Base-by-base conservation (phyloP, 2,797 vertebrate species). In the Atherinosoma microstoma region DNA sequence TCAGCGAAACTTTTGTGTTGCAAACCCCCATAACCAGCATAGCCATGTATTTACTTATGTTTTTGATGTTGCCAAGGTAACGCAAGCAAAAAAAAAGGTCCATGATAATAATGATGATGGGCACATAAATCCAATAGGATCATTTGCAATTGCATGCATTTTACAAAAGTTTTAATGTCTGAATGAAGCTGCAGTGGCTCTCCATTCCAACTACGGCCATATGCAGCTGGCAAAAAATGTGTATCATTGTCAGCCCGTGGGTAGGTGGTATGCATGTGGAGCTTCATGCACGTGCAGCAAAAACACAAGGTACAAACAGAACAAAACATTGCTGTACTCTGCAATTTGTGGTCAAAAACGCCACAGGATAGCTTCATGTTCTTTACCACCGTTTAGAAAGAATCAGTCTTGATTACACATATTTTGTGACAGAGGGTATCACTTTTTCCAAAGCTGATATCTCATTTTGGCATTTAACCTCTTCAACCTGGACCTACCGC, bases 281-380 rank as follows among this genome's bases (percentile, higher is more conserved):
- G 36, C 70, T 57, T 67, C 3, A 27, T 45, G 60, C 73, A 78
- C 9, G n/a, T 73, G 67, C 36, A 69, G 68, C 13, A 70, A 67
- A 79, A 78, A 71, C 45, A 71, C 61, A 53, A 59, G 60, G 79
- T 38, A 62, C 79, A 82, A 86, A 85, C 74, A 75, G 35, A 57
- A 34, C 63, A 67, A 74, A 82, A 80, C 67, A 30, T 22, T 62
- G 64, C 53, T 27, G 30, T 60, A 59, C 73, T 69, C 70, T 72
- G 76, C 78, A 83, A 78, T 87, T 90, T 73, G 84, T 82, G 84
- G 85, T 58, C 3, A 58, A 58, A 59, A 68, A 45, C 36, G 66
- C 62, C 60, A 66, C 49, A 56, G 38, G 22, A 64, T 56, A 20
- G 65, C 75, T 77, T 72, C 35, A 67, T 70, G 54, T 70, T 76